These are phyloP conservation scores for Myoxocephalus aenaeus DNA, from an alignment of 2,797 vertebrate genomes.

Conservation along the genomic window DNA sequence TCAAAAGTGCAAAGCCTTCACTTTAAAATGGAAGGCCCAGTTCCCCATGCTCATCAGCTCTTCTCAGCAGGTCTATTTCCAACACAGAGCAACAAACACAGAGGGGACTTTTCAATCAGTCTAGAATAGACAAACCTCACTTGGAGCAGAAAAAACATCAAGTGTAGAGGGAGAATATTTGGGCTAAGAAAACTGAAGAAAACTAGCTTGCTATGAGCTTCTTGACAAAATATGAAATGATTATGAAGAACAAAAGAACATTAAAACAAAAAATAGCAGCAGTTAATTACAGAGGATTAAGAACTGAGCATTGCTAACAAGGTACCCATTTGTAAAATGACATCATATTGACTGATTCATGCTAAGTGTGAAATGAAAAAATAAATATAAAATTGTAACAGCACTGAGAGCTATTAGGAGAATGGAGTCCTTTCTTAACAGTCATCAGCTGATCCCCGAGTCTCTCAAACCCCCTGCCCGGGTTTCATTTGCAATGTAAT, in stretches of 20 bases:
- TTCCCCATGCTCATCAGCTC: constrained; percentile 48
- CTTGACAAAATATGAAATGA: neutral
- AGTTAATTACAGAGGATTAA: neutral
- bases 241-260: neutral
- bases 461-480: constrained; percentile 7
- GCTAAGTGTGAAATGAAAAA: neutral
- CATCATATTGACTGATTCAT: neutral
- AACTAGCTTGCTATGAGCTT: neutral
- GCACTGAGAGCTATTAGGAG: constrained; percentile 24
- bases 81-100: constrained; percentile 39
- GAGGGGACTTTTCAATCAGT: constrained; percentile 22
- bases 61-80: constrained; percentile 41
- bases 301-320: neutral
- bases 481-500: constrained; percentile 39
- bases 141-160: neutral
- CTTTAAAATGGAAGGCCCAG: constrained; percentile 19
- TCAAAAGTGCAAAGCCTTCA: constrained; percentile 11
- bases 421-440: constrained; percentile 4
- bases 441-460: constrained; percentile 26
- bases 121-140: constrained; percentile 21
- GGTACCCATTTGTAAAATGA: neutral
- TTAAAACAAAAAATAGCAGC: neutral
- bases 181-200: neutral
- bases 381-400: neutral
- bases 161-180: neutral